These are phyloP conservation scores for Muscidifurax raptorellus DNA, from an alignment of 1,140 invertebrate genomes.

Conservation along the genomic window DNA sequence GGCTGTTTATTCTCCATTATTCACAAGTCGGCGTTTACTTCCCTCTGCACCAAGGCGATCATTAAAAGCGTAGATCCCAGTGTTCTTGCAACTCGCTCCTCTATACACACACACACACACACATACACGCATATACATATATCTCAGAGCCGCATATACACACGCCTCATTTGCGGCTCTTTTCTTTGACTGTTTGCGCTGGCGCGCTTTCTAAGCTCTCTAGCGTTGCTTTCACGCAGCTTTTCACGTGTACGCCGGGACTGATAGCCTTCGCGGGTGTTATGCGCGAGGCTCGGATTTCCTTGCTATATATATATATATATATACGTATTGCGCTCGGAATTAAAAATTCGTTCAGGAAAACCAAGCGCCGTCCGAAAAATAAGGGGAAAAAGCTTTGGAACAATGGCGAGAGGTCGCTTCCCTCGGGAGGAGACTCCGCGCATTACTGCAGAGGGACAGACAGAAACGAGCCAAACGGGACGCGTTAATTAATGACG, in stretches of 20 bases:
- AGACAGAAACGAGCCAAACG: neutral
- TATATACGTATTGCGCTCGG: no score
- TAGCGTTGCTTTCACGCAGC: neutral
- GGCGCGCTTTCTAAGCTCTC: neutral
- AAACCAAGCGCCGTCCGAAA: no score
- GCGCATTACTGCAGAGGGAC: neutral
- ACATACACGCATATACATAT: no score
- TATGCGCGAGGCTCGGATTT: neutral
- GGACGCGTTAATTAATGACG: neutral
- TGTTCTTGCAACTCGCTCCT: neutral
- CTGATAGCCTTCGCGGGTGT: neutral
- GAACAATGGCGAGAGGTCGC: neutral
- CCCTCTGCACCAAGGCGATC: neutral
- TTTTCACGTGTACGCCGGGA: neutral
- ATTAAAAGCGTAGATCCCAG: neutral
- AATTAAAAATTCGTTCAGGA: no score
- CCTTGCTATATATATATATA: no score
- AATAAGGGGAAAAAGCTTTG: no score
- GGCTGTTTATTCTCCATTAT: neutral
- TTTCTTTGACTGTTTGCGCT: neutral
- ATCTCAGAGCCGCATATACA: neutral
- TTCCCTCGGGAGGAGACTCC: neutral
- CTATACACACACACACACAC: no score
- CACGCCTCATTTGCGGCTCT: neutral
- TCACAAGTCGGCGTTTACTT: neutral